Base-by-base conservation (phyloP, 1,140 invertebrate genomes). In the Sesamia nonagrioides region DNA sequence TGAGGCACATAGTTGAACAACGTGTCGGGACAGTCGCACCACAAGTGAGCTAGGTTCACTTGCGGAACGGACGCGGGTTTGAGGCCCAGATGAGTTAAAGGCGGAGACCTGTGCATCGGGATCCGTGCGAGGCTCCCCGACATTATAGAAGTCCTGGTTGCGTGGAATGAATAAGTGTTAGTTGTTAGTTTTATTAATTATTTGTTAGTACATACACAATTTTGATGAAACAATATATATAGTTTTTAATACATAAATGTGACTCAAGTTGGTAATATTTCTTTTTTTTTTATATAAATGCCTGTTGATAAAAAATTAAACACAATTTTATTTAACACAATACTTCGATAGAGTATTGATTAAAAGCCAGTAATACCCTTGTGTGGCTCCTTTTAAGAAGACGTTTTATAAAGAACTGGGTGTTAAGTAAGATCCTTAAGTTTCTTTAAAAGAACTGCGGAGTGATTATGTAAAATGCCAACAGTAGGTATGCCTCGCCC, bases 81-180 rank as follows among this genome's bases (percentile, higher is more conserved):
- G 56, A 50, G n/a, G 9, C 50, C 40, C 35, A 35, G 52, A 9
- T 11, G 60, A 63, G 69, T 13, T 15, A 9, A 42, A 17, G 78
- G 33, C 69, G 83, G 84, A 88, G 92, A 95, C 95, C 95, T 95
- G 95, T 95, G 95, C 80, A 95, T 95, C 13, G 95, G 95, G 86
- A 95, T 94, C 83, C 94, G 80, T 21, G 94, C 91, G 79, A 95
- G 86, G 79, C 93, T 95, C 82, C 93, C 94, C 21, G 93, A 93
- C 89, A 95, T 94, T 77, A 94, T 92, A 18, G 95, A 95, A n/a
- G 87, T 94, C 88, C 95, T 95, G 89, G 89, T 87, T 75, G 93
- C 93, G 91, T 63, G 11, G 88, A 89, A 54, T 77, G 71, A n/a
- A 80, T 58, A 18, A 76, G 50, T 11, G 60, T 75, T 75, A 52